Evolutionary conservation across 2,888 invertebrate genomes (phyloP).

Genomic region (Apotomis turbidana): DNA sequence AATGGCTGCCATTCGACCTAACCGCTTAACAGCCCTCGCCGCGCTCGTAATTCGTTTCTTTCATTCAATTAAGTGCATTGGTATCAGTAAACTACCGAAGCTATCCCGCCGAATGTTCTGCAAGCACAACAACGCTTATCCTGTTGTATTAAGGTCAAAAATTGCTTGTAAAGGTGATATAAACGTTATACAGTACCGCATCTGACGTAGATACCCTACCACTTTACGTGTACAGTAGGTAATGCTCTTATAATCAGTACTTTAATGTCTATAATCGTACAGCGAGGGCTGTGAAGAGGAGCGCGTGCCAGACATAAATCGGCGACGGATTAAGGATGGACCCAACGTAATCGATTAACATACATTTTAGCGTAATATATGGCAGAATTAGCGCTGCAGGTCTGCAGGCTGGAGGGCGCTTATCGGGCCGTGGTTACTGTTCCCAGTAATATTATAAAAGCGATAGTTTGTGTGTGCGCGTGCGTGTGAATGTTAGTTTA

Average conservation of each 20-base stretch:
- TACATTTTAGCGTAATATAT: conserved; percentile 23
- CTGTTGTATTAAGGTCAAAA: not conserved
- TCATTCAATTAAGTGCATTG: conserved; percentile 37
- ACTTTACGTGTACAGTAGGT: not conserved
- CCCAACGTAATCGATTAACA: conserved; percentile 10
- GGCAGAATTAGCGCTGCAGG: not conserved
- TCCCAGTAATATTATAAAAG: not conserved
- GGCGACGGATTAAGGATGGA: conserved; percentile 10
- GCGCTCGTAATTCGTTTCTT: conserved; percentile 32
- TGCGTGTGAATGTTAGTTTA: no score
- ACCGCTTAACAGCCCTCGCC: conserved; percentile 9
- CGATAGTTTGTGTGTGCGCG: no score
- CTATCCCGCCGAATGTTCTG: not conserved
- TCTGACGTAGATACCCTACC: not conserved
- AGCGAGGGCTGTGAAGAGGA: not conserved
- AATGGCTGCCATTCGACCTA: conserved; percentile 9
- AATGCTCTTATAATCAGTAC: not conserved
- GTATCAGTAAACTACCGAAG: conserved; percentile 5
- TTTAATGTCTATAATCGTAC: not conserved
- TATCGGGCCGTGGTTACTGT: not conserved
- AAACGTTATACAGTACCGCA: not conserved
- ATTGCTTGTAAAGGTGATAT: not conserved
- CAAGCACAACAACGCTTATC: not conserved
- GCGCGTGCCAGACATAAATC: conserved; percentile 19
- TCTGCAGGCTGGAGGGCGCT: not conserved